Evolutionary conservation across 2,888 invertebrate genomes (phyloP).

Genomic region (Tillus elongatus): DNA sequence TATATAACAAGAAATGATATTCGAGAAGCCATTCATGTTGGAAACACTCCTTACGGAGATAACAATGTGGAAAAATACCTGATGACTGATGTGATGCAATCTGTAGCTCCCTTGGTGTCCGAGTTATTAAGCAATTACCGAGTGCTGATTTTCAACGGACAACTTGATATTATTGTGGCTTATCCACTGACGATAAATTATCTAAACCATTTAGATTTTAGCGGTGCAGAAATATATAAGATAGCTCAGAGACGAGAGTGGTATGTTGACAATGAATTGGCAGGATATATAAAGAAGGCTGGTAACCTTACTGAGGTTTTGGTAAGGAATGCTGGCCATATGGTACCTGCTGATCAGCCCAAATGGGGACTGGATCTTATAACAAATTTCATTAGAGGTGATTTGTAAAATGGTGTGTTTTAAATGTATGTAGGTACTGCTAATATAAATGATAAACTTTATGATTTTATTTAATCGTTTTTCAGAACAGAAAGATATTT

Average conservation of each 20-base stretch:
- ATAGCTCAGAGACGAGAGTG: conserved; percentile 54
- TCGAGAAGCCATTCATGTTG: conserved; percentile 53
- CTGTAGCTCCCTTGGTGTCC: conserved; percentile 45
- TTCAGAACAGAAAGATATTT: too few relatives aligned
- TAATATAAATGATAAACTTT: too few relatives aligned
- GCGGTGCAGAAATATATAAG: conserved; percentile 51
- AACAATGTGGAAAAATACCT: conserved; percentile 45
- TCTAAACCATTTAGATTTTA: conserved; percentile 56
- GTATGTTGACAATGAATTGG: conserved; percentile 54
- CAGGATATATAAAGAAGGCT: conserved; percentile 59
- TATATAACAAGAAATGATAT: conserved; percentile 34
- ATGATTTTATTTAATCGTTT: too few relatives aligned
- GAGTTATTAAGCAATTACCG: conserved; percentile 44
- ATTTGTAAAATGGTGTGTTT: too few relatives aligned
- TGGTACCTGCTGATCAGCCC: conserved; percentile 70
- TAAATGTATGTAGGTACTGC: too few relatives aligned
- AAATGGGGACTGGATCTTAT: conserved; percentile 64
- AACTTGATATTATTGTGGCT: conserved; percentile 76
- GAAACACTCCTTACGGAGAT: conserved; percentile 47
- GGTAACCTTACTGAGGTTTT: conserved; percentile 60
- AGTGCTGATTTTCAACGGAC: conserved; percentile 59
- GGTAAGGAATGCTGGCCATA: conserved; percentile 69
- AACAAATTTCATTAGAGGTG: conserved; percentile 50
- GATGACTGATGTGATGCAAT: conserved; percentile 49
- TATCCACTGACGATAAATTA: conserved; percentile 71